Percentiles rank a stretch among this genome's conserved stretches.
phyloP scores from a whole-genome alignment of 1,140 invertebrate species.

The Caerostris extrusa region DNA sequence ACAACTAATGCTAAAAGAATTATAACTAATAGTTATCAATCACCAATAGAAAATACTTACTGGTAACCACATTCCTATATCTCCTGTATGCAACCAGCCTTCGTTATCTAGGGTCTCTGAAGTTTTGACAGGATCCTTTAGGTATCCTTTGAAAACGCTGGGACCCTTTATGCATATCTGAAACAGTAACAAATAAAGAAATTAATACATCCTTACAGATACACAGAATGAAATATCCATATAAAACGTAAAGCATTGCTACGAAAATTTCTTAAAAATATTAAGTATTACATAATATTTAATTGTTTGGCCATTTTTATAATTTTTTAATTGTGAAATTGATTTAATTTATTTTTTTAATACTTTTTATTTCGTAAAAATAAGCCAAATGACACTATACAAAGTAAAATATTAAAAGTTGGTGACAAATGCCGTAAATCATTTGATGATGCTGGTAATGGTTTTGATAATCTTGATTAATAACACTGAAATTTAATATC shows the following conservation, averaged over 20 bases:
- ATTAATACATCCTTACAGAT: background rate
- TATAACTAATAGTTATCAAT: no score
- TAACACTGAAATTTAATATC: no score
- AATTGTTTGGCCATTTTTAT: no score
- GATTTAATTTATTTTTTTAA: no score
- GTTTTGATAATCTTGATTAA: no score
- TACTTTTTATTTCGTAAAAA: no score
- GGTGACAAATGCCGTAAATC: no score
- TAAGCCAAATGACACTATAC: no score
- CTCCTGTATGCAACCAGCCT: slow-evolving; percentile 98
- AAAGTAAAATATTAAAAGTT: no score
- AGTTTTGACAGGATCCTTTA: slow-evolving; percentile 94
- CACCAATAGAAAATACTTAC: background rate
- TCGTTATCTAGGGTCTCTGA: slow-evolving; percentile 91
- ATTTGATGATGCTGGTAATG: no score
- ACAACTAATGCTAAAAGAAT: background rate
- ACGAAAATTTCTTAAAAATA: background rate
- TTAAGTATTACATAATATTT: background rate
- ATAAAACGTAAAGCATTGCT: background rate
- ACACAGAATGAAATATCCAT: background rate
- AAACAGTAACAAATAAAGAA: background rate
- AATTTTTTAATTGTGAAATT: no score
- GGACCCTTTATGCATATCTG: slow-evolving; percentile 85
- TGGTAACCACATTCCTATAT: slow-evolving; percentile 91
- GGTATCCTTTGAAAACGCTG: slow-evolving; percentile 87